phyloP scores from a whole-genome alignment of 2,113 vertebrate genomes.

The Pachypanchax playfairii region DNA sequence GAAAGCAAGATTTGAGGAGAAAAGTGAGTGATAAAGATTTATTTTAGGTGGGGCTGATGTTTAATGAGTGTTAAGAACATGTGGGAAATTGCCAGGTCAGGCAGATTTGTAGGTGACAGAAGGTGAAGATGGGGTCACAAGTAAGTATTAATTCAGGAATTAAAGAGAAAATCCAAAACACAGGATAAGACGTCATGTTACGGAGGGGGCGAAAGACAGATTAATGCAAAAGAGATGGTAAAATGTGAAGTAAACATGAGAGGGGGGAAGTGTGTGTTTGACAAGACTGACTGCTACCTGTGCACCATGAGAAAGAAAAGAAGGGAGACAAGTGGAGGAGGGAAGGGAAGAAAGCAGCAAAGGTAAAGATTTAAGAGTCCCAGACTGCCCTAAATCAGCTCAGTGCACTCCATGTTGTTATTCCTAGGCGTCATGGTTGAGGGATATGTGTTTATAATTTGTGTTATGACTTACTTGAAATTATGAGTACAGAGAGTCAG shows the following conservation, averaged over 20 bases:
- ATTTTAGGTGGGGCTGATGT: constrained; percentile 55
- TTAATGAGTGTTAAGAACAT: constrained; percentile 31
- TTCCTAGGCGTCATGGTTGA: constrained; percentile 77
- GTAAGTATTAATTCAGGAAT: constrained; percentile 5
- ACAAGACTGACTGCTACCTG: constrained; percentile 61
- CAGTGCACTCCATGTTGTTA: constrained; percentile 75
- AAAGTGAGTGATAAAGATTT: constrained; percentile 42
- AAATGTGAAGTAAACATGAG: constrained; percentile 26
- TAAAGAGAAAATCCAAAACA: constrained; percentile 6
- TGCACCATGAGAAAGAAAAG: constrained; percentile 22
- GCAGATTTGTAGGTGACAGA: constrained; percentile 45
- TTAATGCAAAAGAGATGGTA: constrained; percentile 3
- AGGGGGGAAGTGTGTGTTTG: constrained; percentile 31
- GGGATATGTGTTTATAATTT: constrained; percentile 82
- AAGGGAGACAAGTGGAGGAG: constrained; percentile 13
- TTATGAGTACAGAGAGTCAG: constrained; percentile 74
- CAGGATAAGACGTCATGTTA: not conserved
- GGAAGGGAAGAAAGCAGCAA: constrained; percentile 52
- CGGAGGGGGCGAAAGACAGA: not conserved
- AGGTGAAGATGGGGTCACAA: constrained; percentile 66
- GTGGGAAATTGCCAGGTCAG: constrained; percentile 37
- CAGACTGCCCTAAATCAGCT: constrained; percentile 74
- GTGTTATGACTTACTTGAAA: constrained; percentile 81
- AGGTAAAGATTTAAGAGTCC: constrained; percentile 76
- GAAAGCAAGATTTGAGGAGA: constrained; percentile 31